phyloP scores from a whole-genome alignment of 2,888 invertebrate species.

The Lycocerus yunnanus region DNA sequence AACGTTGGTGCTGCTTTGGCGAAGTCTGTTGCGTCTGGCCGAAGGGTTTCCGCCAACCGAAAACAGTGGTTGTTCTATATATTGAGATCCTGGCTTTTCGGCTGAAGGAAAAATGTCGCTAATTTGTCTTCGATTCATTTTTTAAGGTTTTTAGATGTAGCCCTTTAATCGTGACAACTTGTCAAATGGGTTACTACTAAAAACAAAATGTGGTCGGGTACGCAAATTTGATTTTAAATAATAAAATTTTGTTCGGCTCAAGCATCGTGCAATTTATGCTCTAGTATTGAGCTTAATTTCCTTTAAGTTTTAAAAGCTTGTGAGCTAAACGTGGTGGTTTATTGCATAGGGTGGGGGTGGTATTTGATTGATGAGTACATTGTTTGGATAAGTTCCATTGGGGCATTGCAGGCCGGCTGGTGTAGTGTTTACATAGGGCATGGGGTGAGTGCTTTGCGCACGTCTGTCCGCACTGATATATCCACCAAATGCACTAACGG shows the following conservation, averaged over 20 bases:
- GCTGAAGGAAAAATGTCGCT: slow-evolving; percentile 14
- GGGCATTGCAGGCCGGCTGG: slow-evolving; percentile 48
- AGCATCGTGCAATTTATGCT: not conserved
- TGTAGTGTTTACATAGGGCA: slow-evolving; percentile 50
- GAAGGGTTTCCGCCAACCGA: slow-evolving; percentile 50
- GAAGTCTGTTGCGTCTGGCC: slow-evolving; percentile 42
- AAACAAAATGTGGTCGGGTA: not conserved
- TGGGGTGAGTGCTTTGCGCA: slow-evolving; percentile 38
- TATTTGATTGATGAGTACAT: slow-evolving; percentile 54
- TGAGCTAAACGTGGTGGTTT: slow-evolving; percentile 12
- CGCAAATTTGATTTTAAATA: not conserved
- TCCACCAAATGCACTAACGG: slow-evolving; percentile 33
- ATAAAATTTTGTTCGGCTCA: not conserved
- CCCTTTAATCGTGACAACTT: slow-evolving; percentile 4
- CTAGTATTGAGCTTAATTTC: slow-evolving; percentile 5
- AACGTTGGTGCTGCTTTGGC: slow-evolving; percentile 37
- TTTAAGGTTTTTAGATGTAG: not conserved
- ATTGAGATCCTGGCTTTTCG: not conserved
- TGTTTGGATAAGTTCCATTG: slow-evolving; percentile 51
- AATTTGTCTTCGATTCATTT: slow-evolving; percentile 11
- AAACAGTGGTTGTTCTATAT: slow-evolving; percentile 42
- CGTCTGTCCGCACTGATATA: slow-evolving; percentile 37
- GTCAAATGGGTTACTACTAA: slow-evolving; percentile 7
- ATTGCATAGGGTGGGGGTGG: slow-evolving; percentile 39
- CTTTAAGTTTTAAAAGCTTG: slow-evolving; percentile 14